Evolutionary conservation across 2,113 vertebrate genomes (phyloP).

Genomic region (Pseudolaguvia tuberculata): DNA sequence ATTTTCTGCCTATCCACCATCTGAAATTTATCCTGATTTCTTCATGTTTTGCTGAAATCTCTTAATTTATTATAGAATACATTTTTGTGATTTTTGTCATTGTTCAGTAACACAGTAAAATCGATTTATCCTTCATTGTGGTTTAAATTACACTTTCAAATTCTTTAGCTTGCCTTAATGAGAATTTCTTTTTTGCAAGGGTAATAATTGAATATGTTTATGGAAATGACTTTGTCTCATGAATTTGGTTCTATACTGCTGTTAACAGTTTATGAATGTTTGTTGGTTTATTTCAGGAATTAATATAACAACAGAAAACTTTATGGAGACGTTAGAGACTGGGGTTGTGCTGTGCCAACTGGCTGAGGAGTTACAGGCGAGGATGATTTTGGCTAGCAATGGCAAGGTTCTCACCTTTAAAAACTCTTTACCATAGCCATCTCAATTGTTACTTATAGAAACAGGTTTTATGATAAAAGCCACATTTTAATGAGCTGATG

Average conservation of each 20-base stretch:
- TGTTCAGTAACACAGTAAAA: too few species aligned
- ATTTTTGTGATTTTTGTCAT: too few species aligned
- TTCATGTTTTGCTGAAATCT: not conserved
- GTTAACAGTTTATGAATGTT: not conserved
- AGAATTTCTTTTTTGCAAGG: too few species aligned
- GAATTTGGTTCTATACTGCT: not conserved
- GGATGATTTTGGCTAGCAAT: slow-evolving; percentile 77
- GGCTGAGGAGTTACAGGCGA: slow-evolving; percentile 86
- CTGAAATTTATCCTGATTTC: not conserved
- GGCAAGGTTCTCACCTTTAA: slow-evolving; percentile 71
- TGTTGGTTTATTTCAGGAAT: slow-evolving; percentile 70
- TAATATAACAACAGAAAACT: slow-evolving; percentile 82
- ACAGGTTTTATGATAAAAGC: not conserved
- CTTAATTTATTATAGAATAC: not conserved
- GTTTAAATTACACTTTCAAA: too few species aligned
- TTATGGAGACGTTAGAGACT: slow-evolving; percentile 92
- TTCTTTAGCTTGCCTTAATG: too few species aligned
- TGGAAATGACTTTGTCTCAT: not conserved
- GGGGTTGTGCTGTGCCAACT: slow-evolving; percentile 90
- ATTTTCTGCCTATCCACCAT: too few species aligned
- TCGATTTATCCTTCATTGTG: too few species aligned
- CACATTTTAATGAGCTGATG: not conserved
- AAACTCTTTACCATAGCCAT: not conserved
- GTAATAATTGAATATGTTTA: not conserved
- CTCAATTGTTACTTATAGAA: not conserved